Evolutionary conservation across 2,113 vertebrate genomes (phyloP).

Genomic region (Pelecanus crispus): DNA sequence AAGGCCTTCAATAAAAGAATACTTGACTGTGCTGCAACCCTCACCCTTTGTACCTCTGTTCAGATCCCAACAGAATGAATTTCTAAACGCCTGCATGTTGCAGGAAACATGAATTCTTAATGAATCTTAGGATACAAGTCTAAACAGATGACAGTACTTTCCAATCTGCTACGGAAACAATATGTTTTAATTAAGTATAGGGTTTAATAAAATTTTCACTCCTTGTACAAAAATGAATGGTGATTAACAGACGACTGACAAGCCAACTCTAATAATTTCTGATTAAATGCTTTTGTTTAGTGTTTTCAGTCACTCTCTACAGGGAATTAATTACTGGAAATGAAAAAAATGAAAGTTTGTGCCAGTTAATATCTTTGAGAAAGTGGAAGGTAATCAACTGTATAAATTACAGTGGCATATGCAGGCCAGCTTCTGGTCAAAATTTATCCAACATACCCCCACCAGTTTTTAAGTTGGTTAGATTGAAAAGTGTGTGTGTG

Average conservation of each 20-base stretch:
- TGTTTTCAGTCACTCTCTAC: slow-evolving; percentile 51
- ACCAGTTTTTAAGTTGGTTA: background rate
- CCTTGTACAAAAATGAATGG: slow-evolving; percentile 26
- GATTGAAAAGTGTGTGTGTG: background rate
- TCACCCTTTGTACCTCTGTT: slow-evolving; percentile 14
- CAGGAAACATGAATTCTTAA: slow-evolving; percentile 37
- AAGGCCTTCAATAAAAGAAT: slow-evolving; percentile 33
- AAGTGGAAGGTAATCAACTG: slow-evolving; percentile 41
- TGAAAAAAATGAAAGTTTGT: slow-evolving; percentile 21
- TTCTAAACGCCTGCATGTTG: slow-evolving; percentile 11
- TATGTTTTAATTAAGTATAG: slow-evolving; percentile 51
- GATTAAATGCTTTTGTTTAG: slow-evolving; percentile 60
- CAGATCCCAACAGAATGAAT: slow-evolving; percentile 3
- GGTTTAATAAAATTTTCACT: slow-evolving; percentile 50
- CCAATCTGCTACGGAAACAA: slow-evolving; percentile 5
- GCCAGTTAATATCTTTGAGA: slow-evolving; percentile 41
- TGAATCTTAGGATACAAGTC: slow-evolving; percentile 16
- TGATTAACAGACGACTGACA: slow-evolving; percentile 36
- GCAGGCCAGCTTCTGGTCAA: slow-evolving; percentile 29
- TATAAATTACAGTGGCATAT: slow-evolving; percentile 49
- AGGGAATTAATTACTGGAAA: slow-evolving; percentile 59
- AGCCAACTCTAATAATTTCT: slow-evolving; percentile 51
- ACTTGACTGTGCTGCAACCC: background rate
- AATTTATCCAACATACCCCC: background rate
- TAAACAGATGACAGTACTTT: slow-evolving; percentile 45